These are phyloP conservation scores for Aspidoscelis tigris DNA, from an alignment of 2,113 vertebrate genomes.

Conservation along the genomic window DNA sequence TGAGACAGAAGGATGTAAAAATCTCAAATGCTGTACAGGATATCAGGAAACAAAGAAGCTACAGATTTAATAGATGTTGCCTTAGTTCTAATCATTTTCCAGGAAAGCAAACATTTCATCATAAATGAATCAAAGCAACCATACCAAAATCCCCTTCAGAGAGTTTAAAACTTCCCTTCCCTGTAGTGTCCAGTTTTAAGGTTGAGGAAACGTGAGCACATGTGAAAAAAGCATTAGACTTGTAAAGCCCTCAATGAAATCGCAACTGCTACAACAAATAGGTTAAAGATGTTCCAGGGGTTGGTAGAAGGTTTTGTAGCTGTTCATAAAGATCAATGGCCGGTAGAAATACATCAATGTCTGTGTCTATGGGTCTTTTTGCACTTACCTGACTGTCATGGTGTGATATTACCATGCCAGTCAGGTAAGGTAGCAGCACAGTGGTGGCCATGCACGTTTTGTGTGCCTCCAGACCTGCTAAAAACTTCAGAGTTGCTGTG, in stretches of 20 bases:
- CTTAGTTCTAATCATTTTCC: slow-evolving; percentile 47
- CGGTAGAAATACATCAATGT: too few relatives aligned
- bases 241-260: slow-evolving; percentile 65
- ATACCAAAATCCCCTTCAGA: slow-evolving; percentile 48
- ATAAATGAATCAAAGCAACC: slow-evolving; percentile 38
- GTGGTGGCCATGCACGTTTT: too few relatives aligned
- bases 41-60: background rate
- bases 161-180: slow-evolving; percentile 47
- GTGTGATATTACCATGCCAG: too few relatives aligned
- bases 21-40: background rate
- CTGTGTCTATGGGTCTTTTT: too few relatives aligned
- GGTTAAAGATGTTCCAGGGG: too few relatives aligned
- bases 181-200: slow-evolving; percentile 55
- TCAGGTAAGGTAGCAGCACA: too few relatives aligned
- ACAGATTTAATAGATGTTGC: slow-evolving; percentile 36
- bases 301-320: too few relatives aligned
- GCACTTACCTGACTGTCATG: too few relatives aligned
- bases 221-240: slow-evolving; percentile 61
- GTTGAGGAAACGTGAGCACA: slow-evolving; percentile 72
- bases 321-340: too few relatives aligned
- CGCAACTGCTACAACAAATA: too few relatives aligned
- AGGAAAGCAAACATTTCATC: slow-evolving; percentile 43
- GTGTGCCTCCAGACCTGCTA: too few relatives aligned
- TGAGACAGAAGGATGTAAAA: background rate
- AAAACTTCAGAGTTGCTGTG: too few relatives aligned